Evolutionary conservation across 2,113 vertebrate species (phyloP).

Genomic region (Andinoacara biseriatus): DNA sequence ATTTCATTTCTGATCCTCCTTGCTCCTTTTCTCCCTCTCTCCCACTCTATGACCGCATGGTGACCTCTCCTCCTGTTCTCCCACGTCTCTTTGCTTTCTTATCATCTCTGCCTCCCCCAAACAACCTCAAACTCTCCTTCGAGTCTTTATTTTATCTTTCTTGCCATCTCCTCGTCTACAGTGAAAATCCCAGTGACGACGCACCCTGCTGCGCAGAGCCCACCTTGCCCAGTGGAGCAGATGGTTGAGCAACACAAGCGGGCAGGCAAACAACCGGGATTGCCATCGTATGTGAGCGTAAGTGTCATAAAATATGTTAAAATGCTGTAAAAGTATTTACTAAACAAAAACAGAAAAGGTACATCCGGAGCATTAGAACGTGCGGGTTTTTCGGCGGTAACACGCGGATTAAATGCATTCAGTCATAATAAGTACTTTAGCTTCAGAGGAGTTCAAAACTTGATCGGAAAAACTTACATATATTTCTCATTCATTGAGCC

Average conservation of each 20-base stretch:
- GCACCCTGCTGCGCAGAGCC: slow-evolving; percentile 50
- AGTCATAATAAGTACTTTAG: slow-evolving; percentile 16
- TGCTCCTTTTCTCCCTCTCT: background rate
- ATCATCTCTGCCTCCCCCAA: background rate
- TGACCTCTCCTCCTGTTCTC: slow-evolving; percentile 48
- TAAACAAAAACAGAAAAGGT: background rate
- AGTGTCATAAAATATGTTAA: background rate
- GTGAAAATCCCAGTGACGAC: slow-evolving; percentile 30
- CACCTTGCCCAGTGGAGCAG: slow-evolving; percentile 59
- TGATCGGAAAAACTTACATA: slow-evolving; percentile 37
- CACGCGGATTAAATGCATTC: background rate
- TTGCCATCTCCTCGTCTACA: background rate
- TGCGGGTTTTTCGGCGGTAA: background rate
- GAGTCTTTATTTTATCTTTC: slow-evolving; percentile 4
- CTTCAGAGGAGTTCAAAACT: slow-evolving; percentile 41
- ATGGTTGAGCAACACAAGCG: slow-evolving; percentile 56
- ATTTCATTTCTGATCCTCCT: slow-evolving; percentile 53
- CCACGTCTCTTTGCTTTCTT: slow-evolving; percentile 8
- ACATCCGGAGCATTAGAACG: background rate
- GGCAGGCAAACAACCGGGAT: slow-evolving; percentile 8
- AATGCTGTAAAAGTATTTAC: background rate
- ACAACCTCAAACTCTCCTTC: slow-evolving; percentile 48
- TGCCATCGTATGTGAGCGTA: background rate
- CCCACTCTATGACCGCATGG: slow-evolving; percentile 25
- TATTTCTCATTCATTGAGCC: slow-evolving; percentile 38